Conservation (phyloP, 1,140 invertebrate species). For the Rhyzopertha dominica region DNA sequence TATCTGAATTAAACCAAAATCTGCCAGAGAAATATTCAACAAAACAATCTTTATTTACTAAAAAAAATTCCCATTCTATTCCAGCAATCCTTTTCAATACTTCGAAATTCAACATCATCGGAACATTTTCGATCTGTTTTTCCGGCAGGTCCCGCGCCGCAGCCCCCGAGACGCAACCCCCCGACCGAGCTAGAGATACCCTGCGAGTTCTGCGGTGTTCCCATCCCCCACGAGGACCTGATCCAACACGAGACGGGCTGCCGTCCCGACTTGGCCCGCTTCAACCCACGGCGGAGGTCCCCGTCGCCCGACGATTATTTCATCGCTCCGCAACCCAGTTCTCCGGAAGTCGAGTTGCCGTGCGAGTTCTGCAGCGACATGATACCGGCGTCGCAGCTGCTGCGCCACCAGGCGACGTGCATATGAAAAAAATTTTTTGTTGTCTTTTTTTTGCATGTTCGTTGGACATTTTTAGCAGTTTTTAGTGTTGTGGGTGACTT, state of each 20-base stretch:
- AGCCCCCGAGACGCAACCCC: conserved; percentile 32
- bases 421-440: conserved; percentile 22
- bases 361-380: conserved; percentile 47
- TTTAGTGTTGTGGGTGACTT: no score
- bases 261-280: conserved; percentile 33
- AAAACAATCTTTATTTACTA: no score
- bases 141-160: conserved; percentile 32
- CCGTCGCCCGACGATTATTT: conserved; percentile 29
- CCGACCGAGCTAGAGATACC: conserved; percentile 40
- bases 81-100: no score
- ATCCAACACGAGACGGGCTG: conserved; percentile 40
- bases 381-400: conserved; percentile 43
- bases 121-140: no score
- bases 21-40: no score
- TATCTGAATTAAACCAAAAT: no score
- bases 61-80: no score
- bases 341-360: conserved; percentile 41
- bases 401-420: conserved; percentile 43
- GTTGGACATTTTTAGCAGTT: no score
- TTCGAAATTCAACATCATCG: no score
- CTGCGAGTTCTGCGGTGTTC: conserved; percentile 39
- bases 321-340: conserved; percentile 24
- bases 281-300: conserved; percentile 28
- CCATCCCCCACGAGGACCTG: conserved; percentile 40
- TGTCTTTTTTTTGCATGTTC: no score